Evolutionary conservation across 2,113 vertebrate species (phyloP).

Genomic region (Zosterops japonicus): DNA sequence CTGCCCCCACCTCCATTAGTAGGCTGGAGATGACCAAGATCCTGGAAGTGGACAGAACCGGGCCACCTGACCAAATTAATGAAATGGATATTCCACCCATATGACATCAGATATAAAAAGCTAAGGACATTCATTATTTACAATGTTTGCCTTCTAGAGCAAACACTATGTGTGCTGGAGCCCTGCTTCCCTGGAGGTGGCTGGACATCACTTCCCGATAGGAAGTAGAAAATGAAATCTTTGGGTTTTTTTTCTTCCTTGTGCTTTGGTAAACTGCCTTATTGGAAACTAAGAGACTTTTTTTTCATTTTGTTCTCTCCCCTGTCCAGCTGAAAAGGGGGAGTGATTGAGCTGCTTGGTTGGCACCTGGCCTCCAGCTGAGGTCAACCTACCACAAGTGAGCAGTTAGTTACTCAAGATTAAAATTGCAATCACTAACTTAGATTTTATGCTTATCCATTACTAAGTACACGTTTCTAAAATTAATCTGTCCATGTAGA

Average conservation of each 20-base stretch:
- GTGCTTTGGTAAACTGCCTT: background rate
- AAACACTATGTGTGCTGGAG: background rate
- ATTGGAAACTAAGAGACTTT: fast-evolving
- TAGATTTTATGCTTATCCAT: background rate
- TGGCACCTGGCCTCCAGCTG: background rate
- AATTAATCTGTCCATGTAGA: background rate
- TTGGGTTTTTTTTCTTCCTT: background rate
- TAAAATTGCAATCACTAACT: background rate
- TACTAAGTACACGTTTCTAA: background rate
- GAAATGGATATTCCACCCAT: background rate
- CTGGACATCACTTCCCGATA: background rate
- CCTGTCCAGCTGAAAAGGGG: background rate
- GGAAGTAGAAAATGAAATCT: background rate
- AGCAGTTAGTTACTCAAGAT: background rate
- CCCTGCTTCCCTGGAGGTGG: background rate
- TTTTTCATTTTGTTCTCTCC: background rate
- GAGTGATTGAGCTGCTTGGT: background rate
- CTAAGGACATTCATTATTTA: background rate
- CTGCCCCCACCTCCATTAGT: background rate
- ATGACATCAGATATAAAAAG: background rate
- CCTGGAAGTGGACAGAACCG: background rate
- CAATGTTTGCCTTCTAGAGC: background rate
- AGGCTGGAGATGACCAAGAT: background rate
- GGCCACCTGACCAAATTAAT: background rate
- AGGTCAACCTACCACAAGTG: background rate